A percentile compares a stretch with the other conserved stretches of the same genome.
phyloP scores from a whole-genome alignment of 92 coral and sea anemone species.

The Siderastrea radians region DNA sequence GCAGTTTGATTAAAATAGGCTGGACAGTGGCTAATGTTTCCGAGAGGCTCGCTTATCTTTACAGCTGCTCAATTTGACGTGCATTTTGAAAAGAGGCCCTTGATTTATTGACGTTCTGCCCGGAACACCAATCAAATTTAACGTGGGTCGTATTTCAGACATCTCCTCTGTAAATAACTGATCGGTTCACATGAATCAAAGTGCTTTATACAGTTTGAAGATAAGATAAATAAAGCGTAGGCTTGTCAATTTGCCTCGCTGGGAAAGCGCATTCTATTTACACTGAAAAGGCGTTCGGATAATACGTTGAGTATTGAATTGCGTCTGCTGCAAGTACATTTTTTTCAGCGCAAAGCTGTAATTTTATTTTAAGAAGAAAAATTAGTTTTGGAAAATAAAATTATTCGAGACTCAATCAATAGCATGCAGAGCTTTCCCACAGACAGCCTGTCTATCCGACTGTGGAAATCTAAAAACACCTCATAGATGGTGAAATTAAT shows the following conservation, averaged over 20 bases:
- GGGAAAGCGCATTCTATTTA: conserved; percentile 27
- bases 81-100: conserved; percentile 17
- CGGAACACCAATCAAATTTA: conserved; percentile 22
- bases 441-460: background rate
- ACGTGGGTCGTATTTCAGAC: conserved; percentile 17
- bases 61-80: conserved; percentile 41
- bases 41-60: conserved; percentile 20
- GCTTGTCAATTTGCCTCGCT: background rate
- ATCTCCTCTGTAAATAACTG: conserved; percentile 22
- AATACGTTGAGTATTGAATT: background rate
- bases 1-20: conserved; percentile 1
- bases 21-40: conserved; percentile 4
- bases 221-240: conserved; percentile 15
- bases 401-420: background rate
- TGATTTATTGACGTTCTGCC: conserved; percentile 15
- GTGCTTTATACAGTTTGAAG: background rate
- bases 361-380: background rate
- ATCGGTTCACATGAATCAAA: conserved; percentile 14
- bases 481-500: conserved; percentile 4
- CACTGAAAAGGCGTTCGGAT: background rate
- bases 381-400: background rate
- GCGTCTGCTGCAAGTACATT: too few relatives aligned
- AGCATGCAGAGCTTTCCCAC: background rate
- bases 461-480: background rate
- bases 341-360: background rate